phyloP scores from a whole-genome alignment of 2,888 invertebrate species.

The Dicyrtomina minuta region DNA sequence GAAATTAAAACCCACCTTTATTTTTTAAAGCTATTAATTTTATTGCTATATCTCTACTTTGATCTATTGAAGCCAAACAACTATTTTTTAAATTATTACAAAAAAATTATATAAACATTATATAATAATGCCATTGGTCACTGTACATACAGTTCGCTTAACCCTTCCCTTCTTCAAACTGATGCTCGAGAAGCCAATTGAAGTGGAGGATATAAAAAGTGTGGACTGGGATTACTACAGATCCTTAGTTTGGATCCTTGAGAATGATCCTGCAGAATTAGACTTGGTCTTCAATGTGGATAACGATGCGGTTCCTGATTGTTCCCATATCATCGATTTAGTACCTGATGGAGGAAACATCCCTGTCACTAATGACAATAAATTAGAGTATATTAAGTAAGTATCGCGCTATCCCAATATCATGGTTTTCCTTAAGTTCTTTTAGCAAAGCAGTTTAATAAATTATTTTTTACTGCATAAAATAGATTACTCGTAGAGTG shows the following conservation, averaged over 20 bases:
- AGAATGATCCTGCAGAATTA: conserved; percentile 93
- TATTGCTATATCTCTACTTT: no score
- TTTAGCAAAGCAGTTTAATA: no score
- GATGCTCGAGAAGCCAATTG: conserved; percentile 94
- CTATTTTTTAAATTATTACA: no score
- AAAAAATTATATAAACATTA: no score
- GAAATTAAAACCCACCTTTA: no score
- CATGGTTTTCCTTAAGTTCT: no score
- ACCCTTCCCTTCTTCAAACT: conserved; percentile 99
- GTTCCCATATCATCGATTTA: conserved; percentile 85
- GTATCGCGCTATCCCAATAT: neutral
- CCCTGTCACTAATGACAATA: conserved; percentile 88
- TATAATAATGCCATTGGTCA: no score
- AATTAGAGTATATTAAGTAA: conserved; percentile 93
- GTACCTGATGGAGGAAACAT: conserved; percentile 89
- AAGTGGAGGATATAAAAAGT: conserved; percentile 96
- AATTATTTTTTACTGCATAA: conserved; percentile 39
- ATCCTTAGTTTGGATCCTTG: conserved; percentile 90
- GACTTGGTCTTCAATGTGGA: conserved; percentile 94
- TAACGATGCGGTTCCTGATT: no score
- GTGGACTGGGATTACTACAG: conserved; percentile 99
- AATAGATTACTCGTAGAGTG: conserved; percentile 89
- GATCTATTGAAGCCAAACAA: no score
- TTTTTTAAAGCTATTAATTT: no score
- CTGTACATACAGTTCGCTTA: no score